Evolutionary conservation across 2,888 invertebrate genomes (phyloP).

Genomic region (Yponomeuta plumbellus): DNA sequence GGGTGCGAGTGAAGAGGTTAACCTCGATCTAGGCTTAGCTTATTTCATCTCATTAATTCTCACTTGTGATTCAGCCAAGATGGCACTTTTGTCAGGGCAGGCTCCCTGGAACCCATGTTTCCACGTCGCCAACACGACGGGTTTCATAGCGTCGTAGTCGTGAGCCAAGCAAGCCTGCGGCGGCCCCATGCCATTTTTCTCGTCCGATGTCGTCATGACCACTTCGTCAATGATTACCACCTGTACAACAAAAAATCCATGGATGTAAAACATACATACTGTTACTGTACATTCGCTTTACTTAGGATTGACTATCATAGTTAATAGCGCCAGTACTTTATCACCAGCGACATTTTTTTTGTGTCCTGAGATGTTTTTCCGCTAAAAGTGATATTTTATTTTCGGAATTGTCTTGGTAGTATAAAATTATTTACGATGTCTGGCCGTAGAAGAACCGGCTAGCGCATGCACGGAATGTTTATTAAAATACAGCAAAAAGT

Average conservation of each 20-base stretch:
- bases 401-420: neutral
- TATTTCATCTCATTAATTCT: neutral
- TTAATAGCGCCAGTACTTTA: no score
- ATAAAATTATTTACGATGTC: neutral
- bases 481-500: neutral
- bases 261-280: no score
- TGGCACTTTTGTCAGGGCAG: slow-evolving; percentile 94
- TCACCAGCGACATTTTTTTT: no score
- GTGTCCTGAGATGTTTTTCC: no score
- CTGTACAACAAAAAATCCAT: slow-evolving; percentile 47
- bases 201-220: slow-evolving; percentile 88
- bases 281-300: no score
- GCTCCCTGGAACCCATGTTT: slow-evolving; percentile 96
- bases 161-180: slow-evolving; percentile 90
- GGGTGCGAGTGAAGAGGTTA: no score
- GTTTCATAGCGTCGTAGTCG: slow-evolving; percentile 95
- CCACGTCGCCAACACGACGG: slow-evolving; percentile 95
- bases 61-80: slow-evolving; percentile 90
- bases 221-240: slow-evolving; percentile 95
- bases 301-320: no score
- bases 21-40: neutral
- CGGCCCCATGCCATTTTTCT: slow-evolving; percentile 79
- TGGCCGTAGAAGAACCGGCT: neutral
- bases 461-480: neutral
- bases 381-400: no score